Base-by-base conservation (phyloP, 2,797 vertebrate species). In the Lepilemur ruficaudatus region DNA sequence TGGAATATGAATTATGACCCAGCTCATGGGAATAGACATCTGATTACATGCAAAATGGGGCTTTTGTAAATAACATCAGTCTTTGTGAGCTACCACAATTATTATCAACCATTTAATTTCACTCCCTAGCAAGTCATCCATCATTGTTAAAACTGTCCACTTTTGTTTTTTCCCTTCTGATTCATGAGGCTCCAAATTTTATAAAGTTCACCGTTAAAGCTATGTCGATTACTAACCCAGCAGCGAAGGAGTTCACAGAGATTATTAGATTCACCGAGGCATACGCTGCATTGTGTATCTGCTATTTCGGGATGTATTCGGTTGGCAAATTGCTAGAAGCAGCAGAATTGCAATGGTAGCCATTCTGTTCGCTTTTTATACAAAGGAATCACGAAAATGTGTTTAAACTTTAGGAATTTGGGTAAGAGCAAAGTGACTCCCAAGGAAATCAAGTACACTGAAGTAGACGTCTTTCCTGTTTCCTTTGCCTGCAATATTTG, bases 1-100 rank as follows among this genome's bases (percentile, higher is more conserved):
- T 98, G 98, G 99, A 99, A 99, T 99, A 99, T 99, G 99, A 99
- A 99, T 99, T 99, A 99, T 98, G 99, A 98, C 99, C 98, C 98
- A 98, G 98, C 99, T 99, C 99, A 98, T 99, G 99, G 99, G 99
- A 99, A 99, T 98, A 99, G 99, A 99, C 98, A 98, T 99, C 99
- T 99, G 99, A 99, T 99, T 99, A 99, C 99, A 99, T 99, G 99
- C 99, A 99, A 99, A 99, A 99, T 98, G 98, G 98, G 96, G 99
- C 99, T 99, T 99, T 99, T 98, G 99, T 99, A 99, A 99, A 99
- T 99, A 99, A 99, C 99, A 99, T 99, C 98, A 98, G 99, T 98
- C 99, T 99, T 98, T 98, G 98, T 99, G 98, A 99, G 98, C 95
- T 96, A 97, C 97, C 69, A 25, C 97, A 98, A 98, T 98, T 98